These are phyloP conservation scores for Eretmochelys imbricata DNA, from an alignment of 2,113 vertebrate species.

Conservation along the genomic window DNA sequence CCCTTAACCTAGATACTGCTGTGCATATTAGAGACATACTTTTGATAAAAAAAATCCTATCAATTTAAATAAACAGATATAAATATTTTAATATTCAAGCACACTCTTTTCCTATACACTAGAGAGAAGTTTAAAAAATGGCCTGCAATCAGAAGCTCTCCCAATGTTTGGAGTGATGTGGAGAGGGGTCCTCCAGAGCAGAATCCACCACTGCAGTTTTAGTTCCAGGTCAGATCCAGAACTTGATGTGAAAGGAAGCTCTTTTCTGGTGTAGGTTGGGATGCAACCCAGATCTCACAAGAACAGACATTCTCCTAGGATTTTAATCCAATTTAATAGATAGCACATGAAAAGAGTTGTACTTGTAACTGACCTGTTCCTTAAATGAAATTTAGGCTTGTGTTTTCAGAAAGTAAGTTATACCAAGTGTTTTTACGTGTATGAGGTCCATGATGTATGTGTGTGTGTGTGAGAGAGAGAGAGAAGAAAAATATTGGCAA, in stretches of 20 bases:
- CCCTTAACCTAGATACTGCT: not conserved
- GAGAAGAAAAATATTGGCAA: not conserved
- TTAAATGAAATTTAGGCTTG: not conserved
- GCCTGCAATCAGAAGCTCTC: not conserved
- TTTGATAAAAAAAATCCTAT: not conserved
- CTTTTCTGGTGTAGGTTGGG: not conserved
- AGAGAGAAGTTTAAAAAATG: not conserved
- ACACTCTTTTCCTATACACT: not conserved
- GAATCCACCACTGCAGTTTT: not conserved
- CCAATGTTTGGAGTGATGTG: accelerated
- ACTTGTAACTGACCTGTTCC: not conserved
- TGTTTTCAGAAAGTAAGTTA: not conserved
- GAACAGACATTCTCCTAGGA: not conserved
- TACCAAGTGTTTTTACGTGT: not conserved
- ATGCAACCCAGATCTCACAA: not conserved
- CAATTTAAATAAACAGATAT: not conserved
- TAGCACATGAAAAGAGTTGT: not conserved
- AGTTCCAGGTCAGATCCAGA: not conserved
- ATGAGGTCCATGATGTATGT: not conserved
- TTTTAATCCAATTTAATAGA: not conserved
- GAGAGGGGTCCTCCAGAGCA: accelerated
- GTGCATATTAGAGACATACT: not conserved
- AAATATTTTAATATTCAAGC: not conserved
- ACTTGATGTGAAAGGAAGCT: not conserved
- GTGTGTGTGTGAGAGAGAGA: not conserved